Evolutionary conservation across 2,888 invertebrate species (phyloP).

Genomic region (Pherbina coryleti): DNA sequence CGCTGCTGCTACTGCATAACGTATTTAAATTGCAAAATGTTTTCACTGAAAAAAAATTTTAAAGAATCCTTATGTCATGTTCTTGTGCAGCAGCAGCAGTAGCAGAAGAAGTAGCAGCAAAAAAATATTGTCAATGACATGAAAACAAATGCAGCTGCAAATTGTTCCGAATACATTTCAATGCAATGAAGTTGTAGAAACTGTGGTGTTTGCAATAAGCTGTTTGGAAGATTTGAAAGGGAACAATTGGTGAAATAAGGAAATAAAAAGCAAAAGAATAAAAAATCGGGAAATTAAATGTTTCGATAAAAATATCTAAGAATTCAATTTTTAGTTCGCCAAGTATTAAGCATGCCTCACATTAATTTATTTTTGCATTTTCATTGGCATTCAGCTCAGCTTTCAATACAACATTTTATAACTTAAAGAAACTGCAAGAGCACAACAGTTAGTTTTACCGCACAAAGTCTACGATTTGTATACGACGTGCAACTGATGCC

Average conservation of each 20-base stretch:
- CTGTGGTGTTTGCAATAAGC: too few species aligned
- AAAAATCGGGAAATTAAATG: too few species aligned
- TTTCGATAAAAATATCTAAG: too few species aligned
- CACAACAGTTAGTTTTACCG: conserved; percentile 24
- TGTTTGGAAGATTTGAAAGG: too few species aligned
- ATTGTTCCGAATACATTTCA: not conserved
- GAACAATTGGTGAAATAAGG: too few species aligned
- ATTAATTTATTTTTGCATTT: too few species aligned
- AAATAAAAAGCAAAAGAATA: too few species aligned
- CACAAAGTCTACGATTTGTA: conserved; percentile 40
- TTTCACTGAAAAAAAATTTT: not conserved
- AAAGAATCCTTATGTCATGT: not conserved
- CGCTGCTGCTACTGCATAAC: not conserved
- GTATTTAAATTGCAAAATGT: conserved; percentile 15
- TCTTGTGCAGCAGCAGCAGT: not conserved
- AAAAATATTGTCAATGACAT: not conserved
- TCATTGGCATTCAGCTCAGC: too few species aligned
- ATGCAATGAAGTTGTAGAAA: not conserved
- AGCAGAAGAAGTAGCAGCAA: not conserved
- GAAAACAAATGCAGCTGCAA: not conserved
- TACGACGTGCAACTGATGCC: conserved; percentile 38
- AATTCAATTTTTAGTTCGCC: too few species aligned
- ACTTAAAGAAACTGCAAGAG: too few species aligned
- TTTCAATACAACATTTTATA: too few species aligned
- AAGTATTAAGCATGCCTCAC: too few species aligned